phyloP scores from a whole-genome alignment of 2,888 invertebrate genomes.

The Arrhopalites spinosus region DNA sequence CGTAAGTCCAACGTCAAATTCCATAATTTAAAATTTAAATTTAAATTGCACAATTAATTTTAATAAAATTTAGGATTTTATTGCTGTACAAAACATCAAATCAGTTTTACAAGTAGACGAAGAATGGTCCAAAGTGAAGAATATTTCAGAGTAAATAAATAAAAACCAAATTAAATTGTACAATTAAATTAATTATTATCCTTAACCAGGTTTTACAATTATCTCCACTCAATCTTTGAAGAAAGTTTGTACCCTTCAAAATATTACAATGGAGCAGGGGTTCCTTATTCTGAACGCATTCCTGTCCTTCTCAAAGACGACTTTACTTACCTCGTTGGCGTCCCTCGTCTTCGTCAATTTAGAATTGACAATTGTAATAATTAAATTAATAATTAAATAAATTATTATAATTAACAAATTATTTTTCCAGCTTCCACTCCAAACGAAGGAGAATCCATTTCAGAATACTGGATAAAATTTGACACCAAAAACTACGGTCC shows the following conservation, averaged over 20 bases:
- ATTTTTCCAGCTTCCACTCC: background rate
- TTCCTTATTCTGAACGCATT: conserved; percentile 2
- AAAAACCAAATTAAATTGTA: too few species aligned
- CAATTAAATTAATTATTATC: background rate
- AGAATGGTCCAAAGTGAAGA: background rate
- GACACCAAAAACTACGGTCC: conserved; percentile 9
- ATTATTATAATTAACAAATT: too few species aligned
- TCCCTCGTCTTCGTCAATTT: conserved; percentile 28
- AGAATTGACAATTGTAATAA: conserved; percentile 22
- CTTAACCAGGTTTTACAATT: conserved; percentile 18
- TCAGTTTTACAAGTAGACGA: background rate
- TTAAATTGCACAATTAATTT: background rate
- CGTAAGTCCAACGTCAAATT: conserved; percentile 22
- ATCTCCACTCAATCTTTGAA: background rate
- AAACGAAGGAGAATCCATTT: background rate
- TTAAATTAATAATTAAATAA: background rate
- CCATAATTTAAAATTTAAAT: background rate
- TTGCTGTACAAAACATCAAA: background rate
- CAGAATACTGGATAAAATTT: conserved; percentile 4
- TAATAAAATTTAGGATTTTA: conserved; percentile 4
- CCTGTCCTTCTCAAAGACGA: conserved; percentile 3
- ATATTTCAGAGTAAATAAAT: background rate
- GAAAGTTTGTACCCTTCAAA: background rate
- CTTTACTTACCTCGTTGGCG: conserved; percentile 7
- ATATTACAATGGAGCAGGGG: background rate